Evolutionary conservation across 1,140 invertebrate genomes (phyloP), one percentile per base, ranked within the genome.

Genomic region (Paraescarpia echinospica): DNA sequence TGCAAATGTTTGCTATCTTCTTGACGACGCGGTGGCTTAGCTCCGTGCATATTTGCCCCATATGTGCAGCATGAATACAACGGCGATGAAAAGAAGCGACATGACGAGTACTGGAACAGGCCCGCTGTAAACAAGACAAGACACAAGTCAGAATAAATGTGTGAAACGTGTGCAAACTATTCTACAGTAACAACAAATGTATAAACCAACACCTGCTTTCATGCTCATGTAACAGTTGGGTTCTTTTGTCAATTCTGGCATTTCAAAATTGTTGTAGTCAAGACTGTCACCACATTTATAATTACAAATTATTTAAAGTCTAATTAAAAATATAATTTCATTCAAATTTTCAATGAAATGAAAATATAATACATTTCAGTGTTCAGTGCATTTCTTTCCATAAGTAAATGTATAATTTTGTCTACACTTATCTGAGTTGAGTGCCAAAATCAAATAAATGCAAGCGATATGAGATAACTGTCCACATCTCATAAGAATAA

Each of bases 11-110:
- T 91, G 90, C 18, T 41, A n/a, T 91, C 35, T 91, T 18, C 18
- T 33, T 77, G 59, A 77, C 27, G 59, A 31, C 4, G 59, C 22
- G 59, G 22, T 77, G 8, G 34, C 93, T 97, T 98, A 99, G 95
- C 98, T 97, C 95, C 99, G 97, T 90, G 98, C 99, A 96, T 99
- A 99, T 97, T 99, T 99, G 96, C 99, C 99, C 99, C 99, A 99
- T 95, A 99, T 99, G 97, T 99, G 99, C 93, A 99, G 97, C 98
- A 99, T 99, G 96, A 99, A 99, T 35, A 99, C 99, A 90, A 99
- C 99, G 48, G 99, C 99, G 95, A 99, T 99, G 96, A 99, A 99
- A 9, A 99, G 97, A 31, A 99, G 97, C 92, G 99, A 99, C 98
- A 99, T 99, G 27, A 99, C 99, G 94, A 99, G 97, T 31, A 99